Evolutionary conservation across 2,888 invertebrate species (phyloP), one percentile per base, ranked within the genome.

Genomic region (Teleiodes luculella): DNA sequence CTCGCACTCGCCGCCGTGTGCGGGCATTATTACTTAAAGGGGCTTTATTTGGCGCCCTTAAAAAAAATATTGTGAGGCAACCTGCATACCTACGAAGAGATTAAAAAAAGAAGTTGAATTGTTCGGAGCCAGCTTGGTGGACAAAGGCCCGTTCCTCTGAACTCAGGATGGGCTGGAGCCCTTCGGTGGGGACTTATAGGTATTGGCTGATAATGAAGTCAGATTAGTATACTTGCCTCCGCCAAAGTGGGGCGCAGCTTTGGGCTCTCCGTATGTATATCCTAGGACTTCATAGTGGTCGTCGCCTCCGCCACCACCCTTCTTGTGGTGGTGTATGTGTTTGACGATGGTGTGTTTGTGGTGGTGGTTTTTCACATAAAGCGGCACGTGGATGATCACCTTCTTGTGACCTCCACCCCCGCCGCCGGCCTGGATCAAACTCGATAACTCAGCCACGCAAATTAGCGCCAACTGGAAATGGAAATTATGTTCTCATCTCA

Each of bases 331-430:
- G 66, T 93, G 93, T 24, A 95, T 85, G 72, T 94, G 94, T 68
- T 95, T 95, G 62, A 93, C 93, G 41, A 94, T 92, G 41, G 95
- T 95, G 72, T 95, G 95, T 52, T 94, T 95, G 69, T 95, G 95
- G 66, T 95, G 94, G 67, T 94, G 92, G 60, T 93, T 93, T 72
- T 95, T 94, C 62, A 95, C 91, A 78, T 93, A 93, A 76, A 94
- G 90, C 1, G 95, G 95, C 49, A 95, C 94, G 81, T 95, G 95
- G 75, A 95, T 95, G 67, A 95, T 91, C 61, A 95, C 93, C 69
- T 94, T 94, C 68, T 93, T 93, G 78, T 93, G 92, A 33, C 83
- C 80, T 36, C 83, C 79, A 48, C 92, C 91, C 55, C 91, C 90
- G 57, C 90, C 91, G 1, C 83, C 90, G 0, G 86, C 86, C 59